phyloP scores from a whole-genome alignment of 2,797 vertebrate genomes.

The Mormyrops boulengeri region DNA sequence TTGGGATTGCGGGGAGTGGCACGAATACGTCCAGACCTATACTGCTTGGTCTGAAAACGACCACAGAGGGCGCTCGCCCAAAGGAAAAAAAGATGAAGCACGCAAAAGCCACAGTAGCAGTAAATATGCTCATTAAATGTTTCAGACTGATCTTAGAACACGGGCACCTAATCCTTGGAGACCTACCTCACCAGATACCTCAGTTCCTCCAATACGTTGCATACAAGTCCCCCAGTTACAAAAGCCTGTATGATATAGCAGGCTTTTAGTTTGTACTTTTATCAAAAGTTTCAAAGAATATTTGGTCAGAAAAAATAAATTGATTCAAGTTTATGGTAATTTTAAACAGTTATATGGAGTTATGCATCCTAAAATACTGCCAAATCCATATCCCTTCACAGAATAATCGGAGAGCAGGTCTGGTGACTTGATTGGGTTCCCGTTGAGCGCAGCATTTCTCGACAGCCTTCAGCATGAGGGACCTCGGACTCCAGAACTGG shows the following conservation, averaged over 20 bases:
- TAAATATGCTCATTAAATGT: slow-evolving; percentile 58
- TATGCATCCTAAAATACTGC: not conserved
- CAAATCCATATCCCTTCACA: not conserved
- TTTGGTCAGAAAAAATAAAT: not conserved
- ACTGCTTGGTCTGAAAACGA: slow-evolving; percentile 70
- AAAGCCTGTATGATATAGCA: not conserved
- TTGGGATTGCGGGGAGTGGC: slow-evolving; percentile 68
- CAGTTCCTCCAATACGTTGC: not conserved
- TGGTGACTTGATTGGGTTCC: not conserved
- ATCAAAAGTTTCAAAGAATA: not conserved
- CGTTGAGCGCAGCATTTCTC: not conserved
- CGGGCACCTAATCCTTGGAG: not conserved
- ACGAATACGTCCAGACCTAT: slow-evolving; percentile 68
- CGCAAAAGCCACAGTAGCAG: slow-evolving; percentile 79
- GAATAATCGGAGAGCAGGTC: not conserved
- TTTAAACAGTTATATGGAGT: not conserved
- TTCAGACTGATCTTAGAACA: not conserved
- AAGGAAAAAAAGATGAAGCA: slow-evolving; percentile 77
- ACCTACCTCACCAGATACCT: not conserved
- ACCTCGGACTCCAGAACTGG: not conserved
- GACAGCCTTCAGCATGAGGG: not conserved
- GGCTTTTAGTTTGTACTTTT: not conserved
- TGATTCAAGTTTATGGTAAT: not conserved
- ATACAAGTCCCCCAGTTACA: not conserved
- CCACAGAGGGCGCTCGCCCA: slow-evolving; percentile 73